Base-by-base conservation (phyloP, 2,113 vertebrate genomes). In the Epinephelus moara region DNA sequence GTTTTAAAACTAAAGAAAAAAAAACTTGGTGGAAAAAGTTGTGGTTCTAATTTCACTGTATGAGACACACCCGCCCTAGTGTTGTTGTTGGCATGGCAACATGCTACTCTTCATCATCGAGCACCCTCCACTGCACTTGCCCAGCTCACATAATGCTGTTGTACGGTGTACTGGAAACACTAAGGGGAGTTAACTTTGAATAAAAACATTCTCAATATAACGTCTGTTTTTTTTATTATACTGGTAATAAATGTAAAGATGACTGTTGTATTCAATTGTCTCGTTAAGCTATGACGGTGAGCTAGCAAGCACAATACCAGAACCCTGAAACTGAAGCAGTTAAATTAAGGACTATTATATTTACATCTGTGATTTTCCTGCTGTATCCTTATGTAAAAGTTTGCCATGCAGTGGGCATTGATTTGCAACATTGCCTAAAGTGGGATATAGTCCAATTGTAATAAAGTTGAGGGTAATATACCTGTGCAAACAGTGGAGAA, bases 191-290 rank as follows among this genome's bases (percentile, higher is more conserved):
- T 88, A 93, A 94, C 93, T 96, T 96, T 95, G 93, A 96, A 95
- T 96, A 95, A 96, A 96, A 95, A 94, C 91, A 91, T 95, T 95
- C 93, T 95, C 90, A 92, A 91, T 94, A 95, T 87, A 92, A 80
- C 11, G 70, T 70, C 59, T 71, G 45, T 70, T 23, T 56, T 47
- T 57, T 45, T 30, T 53, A 57, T 53, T 1, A 6, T 2, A 71
- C 6, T 5, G 1, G n/a, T 52, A 33, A 68, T 68, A 12, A 66
- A 25, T 14, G 1, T 14, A 45, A 17, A 9, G 4, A 25, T 71
- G 33, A 2, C 17, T 25, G 12, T 57, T 27, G 4, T 14, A 27
- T 57, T 55, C 0, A 37, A 55, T 2, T 33, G 11, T 21, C 1
- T 21, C 4, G 27, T 11, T 33, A 52, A 33, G 4, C 23, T 52